phyloP scores from a whole-genome alignment of 2,113 vertebrate genomes.

The Pseudorasbora parva region DNA sequence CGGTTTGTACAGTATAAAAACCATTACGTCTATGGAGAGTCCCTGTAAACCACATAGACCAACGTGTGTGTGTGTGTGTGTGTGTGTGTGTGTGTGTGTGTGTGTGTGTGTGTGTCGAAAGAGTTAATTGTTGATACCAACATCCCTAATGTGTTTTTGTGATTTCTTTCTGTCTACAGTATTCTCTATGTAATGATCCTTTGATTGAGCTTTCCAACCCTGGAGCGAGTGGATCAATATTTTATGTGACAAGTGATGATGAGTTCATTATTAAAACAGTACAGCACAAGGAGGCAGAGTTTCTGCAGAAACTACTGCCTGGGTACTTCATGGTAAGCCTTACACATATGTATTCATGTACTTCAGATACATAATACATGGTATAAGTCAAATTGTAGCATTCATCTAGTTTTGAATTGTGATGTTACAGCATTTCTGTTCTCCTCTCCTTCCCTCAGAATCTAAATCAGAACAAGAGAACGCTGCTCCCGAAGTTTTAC shows the following conservation, averaged over 20 bases:
- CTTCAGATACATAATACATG: background rate
- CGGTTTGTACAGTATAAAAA: no score
- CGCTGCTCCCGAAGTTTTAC: constrained; percentile 92
- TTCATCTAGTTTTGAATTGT: background rate
- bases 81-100: no score
- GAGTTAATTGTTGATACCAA: background rate
- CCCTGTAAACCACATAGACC: no score
- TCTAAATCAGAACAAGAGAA: constrained; percentile 94
- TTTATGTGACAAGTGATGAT: constrained; percentile 92
- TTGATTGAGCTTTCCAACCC: constrained; percentile 92
- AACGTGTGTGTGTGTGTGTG: no score
- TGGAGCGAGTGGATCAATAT: constrained; percentile 92
- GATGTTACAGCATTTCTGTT: background rate
- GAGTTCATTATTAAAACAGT: constrained; percentile 97
- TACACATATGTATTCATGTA: background rate
- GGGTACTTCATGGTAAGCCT: constrained; percentile 91
- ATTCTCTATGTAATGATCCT: constrained; percentile 86
- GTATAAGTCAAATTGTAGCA: background rate
- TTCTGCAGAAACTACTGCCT: constrained; percentile 92
- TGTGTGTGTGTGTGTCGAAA: no score
- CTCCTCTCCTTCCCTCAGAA: constrained; percentile 75
- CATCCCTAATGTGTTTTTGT: constrained; percentile 16
- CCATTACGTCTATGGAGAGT: no score
- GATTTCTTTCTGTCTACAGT: constrained; percentile 71
- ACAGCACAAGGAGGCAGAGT: constrained; percentile 96